Conservation (phyloP, 2,888 invertebrate species). For the Cryptus viduatorius region DNA sequence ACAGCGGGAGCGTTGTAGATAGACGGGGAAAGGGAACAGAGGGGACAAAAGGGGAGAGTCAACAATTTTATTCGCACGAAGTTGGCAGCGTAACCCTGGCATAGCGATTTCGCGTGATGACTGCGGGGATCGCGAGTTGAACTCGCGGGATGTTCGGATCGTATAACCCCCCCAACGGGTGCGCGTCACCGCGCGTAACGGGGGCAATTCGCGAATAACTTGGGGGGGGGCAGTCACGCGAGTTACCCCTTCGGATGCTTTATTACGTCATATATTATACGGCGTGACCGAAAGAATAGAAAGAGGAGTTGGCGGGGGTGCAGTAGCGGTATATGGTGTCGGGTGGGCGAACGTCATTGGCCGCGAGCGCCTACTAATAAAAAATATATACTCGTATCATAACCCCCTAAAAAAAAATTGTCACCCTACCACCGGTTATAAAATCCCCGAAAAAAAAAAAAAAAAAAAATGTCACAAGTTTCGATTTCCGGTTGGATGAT, state of each 20-base stretch:
- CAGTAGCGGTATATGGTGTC: slow-evolving; percentile 7
- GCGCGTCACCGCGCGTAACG: slow-evolving; percentile 65
- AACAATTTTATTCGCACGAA: slow-evolving; percentile 52
- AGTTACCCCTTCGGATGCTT: slow-evolving; percentile 66
- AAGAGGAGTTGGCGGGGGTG: slow-evolving; percentile 54
- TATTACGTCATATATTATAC: slow-evolving; percentile 70
- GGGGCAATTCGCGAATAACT: slow-evolving; percentile 61
- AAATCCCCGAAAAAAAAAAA: not conserved
- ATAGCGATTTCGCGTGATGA: slow-evolving; percentile 49
- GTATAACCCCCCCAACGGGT: slow-evolving; percentile 53
- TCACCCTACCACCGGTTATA: not conserved
- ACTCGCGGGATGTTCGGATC: slow-evolving; percentile 26
- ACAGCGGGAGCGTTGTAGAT: slow-evolving; percentile 16
- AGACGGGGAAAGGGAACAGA: not conserved
- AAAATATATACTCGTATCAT: not conserved
- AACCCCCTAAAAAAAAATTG: slow-evolving; percentile 11
- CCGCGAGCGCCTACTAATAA: slow-evolving; percentile 3
- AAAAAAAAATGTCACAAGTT: not conserved
- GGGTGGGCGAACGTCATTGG: not conserved
- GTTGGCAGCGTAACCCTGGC: slow-evolving; percentile 49
- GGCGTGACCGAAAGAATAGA: slow-evolving; percentile 55
- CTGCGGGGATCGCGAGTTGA: slow-evolving; percentile 33
- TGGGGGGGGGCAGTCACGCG: slow-evolving; percentile 53
- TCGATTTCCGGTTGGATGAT: slow-evolving; percentile 13
- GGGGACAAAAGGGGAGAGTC: slow-evolving; percentile 19